Percentiles rank a stretch among this genome's conserved stretches.
These are phyloP conservation scores for Ricordea florida DNA, from an alignment of 92 coral and sea anemone species.

Conservation along the genomic window DNA sequence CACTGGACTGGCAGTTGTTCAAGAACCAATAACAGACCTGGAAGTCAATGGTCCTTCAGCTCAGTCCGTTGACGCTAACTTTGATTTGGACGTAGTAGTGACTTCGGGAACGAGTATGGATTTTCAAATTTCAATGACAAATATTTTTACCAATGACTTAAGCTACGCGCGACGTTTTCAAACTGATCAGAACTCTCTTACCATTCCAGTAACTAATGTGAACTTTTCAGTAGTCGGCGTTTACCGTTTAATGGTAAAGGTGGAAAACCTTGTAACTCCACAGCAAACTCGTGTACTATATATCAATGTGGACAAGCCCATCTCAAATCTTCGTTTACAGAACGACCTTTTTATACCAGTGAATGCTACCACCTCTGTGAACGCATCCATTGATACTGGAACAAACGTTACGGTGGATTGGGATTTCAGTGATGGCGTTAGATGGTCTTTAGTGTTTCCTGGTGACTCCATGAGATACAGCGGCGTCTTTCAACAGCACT, in stretches of 20 bases:
- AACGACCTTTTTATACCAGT: too few species aligned
- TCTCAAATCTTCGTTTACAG: constrained; percentile 22
- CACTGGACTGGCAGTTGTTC: constrained; percentile 39
- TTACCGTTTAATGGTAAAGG: constrained; percentile 42
- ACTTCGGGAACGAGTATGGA: constrained; percentile 66
- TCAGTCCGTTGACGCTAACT: constrained; percentile 39
- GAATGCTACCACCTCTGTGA: constrained; percentile 51
- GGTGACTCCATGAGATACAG: constrained; percentile 38
- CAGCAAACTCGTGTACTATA: background rate
- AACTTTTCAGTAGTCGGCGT: constrained; percentile 55
- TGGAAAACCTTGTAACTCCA: constrained; percentile 64
- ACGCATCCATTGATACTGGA: constrained; percentile 45
- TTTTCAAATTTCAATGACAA: constrained; percentile 50
- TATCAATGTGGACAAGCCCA: constrained; percentile 60
- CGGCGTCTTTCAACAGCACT: constrained; percentile 25
- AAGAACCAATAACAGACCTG: constrained; percentile 60
- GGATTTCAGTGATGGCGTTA: constrained; percentile 64
- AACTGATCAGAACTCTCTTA: background rate
- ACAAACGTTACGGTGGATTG: constrained; percentile 73
- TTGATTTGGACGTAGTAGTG: constrained; percentile 22
- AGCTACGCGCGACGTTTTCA: background rate
- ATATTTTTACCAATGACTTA: background rate
- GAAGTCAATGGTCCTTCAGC: constrained; percentile 42
- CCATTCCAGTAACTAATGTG: background rate
- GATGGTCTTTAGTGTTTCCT: background rate